Conservation (phyloP, 2,113 vertebrate species). For the Corydoras maculifer region DNA sequence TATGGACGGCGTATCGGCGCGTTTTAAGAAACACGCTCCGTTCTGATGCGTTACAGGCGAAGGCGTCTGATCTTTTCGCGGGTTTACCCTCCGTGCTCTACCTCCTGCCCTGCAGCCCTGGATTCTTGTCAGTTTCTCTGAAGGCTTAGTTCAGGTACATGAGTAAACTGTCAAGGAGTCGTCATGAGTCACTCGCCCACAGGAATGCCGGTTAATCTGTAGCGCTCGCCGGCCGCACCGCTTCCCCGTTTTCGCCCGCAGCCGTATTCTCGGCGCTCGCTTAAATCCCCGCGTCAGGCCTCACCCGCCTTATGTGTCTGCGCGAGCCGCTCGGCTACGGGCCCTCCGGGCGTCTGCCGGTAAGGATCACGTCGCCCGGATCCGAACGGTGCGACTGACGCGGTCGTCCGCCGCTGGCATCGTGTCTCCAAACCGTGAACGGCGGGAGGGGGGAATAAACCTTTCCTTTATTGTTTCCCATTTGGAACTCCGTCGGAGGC, state of each 20-base stretch:
- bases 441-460: background rate
- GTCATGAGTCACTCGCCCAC: conserved; percentile 50
- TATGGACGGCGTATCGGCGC: conserved; percentile 10
- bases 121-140: conserved; percentile 34
- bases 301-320: conserved; percentile 23
- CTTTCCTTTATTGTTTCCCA: background rate
- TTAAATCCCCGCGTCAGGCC: conserved; percentile 47
- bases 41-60: conserved; percentile 8
- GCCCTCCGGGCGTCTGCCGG: background rate
- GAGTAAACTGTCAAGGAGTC: conserved; percentile 50
- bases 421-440: conserved; percentile 19
- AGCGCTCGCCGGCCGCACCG: conserved; percentile 33
- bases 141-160: conserved; percentile 43
- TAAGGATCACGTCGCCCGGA: background rate
- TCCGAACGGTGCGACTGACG: background rate
- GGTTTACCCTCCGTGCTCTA: background rate
- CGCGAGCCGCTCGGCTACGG: background rate
- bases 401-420: background rate
- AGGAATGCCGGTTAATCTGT: conserved; percentile 51
- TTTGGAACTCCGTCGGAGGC: conserved; percentile 30
- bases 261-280: conserved; percentile 47
- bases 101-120: conserved; percentile 22
- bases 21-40: background rate
- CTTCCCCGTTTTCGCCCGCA: conserved; percentile 40
- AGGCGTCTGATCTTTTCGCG: background rate